phyloP scores from a whole-genome alignment of 2,888 invertebrate species.

The Hedya salicella region DNA sequence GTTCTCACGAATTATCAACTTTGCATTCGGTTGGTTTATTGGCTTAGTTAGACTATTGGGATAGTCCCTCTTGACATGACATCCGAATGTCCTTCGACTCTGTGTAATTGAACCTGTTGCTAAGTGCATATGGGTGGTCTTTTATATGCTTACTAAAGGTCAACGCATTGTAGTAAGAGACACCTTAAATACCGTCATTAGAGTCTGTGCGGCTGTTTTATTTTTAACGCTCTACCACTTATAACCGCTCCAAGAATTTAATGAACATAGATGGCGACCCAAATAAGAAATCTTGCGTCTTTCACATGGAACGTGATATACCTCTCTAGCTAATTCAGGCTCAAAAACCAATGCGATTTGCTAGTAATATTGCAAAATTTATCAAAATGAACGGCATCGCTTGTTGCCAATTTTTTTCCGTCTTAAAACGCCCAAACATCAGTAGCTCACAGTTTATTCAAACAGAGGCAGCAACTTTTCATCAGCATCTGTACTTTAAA shows the following conservation, averaged over 20 bases:
- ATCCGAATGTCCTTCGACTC: slow-evolving; percentile 14
- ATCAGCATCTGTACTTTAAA: neutral
- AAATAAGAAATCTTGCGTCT: too few relatives aligned
- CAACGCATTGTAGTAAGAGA: neutral
- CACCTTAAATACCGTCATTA: neutral
- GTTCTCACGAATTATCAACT: slow-evolving; percentile 20
- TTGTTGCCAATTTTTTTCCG: too few relatives aligned
- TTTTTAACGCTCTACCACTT: neutral
- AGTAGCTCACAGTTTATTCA: too few relatives aligned
- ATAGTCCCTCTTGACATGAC: slow-evolving; percentile 15
- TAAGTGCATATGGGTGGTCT: too few relatives aligned
- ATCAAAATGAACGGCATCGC: too few relatives aligned
- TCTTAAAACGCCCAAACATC: too few relatives aligned
- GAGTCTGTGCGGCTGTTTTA: neutral
- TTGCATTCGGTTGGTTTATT: slow-evolving; percentile 31
- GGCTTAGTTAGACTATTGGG: slow-evolving; percentile 29
- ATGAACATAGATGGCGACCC: neutral
- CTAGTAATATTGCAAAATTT: too few relatives aligned
- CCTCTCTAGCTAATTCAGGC: too few relatives aligned
- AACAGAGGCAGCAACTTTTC: neutral
- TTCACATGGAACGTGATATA: too few relatives aligned
- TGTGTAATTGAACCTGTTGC: slow-evolving; percentile 16
- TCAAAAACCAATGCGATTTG: too few relatives aligned
- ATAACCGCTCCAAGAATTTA: neutral
- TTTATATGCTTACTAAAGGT: neutral